Conservation (phyloP, 2,113 vertebrate species). For the Tylochromis polylepis region DNA sequence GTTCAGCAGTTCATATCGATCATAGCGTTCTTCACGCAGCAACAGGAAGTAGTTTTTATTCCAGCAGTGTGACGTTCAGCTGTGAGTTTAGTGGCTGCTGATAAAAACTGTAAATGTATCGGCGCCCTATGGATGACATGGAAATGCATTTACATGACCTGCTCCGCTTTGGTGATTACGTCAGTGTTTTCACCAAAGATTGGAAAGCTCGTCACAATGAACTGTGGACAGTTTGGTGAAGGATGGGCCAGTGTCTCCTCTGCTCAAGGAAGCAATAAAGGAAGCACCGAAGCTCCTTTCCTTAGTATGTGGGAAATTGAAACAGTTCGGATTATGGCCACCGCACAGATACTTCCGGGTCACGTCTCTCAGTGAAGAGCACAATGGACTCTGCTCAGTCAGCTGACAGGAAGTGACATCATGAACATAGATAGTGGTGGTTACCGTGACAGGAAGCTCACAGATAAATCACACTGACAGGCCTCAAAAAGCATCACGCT, state of each 20-base stretch:
- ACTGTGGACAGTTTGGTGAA: background rate
- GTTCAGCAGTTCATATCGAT: no score
- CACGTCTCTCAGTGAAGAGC: background rate
- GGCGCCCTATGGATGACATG: background rate
- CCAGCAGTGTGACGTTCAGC: background rate
- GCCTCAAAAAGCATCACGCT: no score
- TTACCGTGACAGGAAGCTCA: background rate
- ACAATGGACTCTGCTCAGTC: background rate
- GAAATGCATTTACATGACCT: background rate
- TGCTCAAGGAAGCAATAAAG: background rate
- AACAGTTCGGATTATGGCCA: background rate
- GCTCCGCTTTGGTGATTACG: background rate
- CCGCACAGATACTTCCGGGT: background rate
- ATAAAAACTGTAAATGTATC: background rate
- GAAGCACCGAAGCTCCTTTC: background rate
- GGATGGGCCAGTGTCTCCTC: background rate
- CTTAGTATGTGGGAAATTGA: background rate
- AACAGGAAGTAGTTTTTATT: background rate
- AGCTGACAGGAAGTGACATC: background rate
- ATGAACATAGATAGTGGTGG: background rate
- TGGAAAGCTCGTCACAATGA: no score
- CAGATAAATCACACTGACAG: background rate
- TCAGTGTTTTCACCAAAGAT: background rate
- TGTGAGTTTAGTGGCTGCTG: background rate
- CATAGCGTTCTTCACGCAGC: no score